Evolutionary conservation across 2,888 invertebrate species (phyloP).

Genomic region (Sepiola atlantica): DNA sequence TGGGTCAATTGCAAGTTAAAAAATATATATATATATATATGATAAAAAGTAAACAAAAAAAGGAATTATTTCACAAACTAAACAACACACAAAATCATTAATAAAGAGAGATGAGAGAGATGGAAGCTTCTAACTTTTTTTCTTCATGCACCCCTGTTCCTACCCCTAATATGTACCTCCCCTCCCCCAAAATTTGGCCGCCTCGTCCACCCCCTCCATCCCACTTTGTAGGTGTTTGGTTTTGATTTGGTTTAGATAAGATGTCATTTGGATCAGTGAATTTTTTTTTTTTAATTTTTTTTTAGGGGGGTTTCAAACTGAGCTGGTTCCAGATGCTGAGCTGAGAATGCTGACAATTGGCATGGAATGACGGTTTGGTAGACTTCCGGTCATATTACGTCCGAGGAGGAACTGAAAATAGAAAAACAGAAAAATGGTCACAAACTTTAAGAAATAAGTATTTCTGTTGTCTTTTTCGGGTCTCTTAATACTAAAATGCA

Average conservation of each 20-base stretch:
- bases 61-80: not conserved
- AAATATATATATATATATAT: not conserved
- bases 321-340: slow-evolving; percentile 37
- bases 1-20: not conserved
- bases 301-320: not conserved
- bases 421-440: not conserved
- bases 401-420: slow-evolving; percentile 3
- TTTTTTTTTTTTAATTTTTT: not conserved
- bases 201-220: not conserved
- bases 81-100: not conserved
- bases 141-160: not conserved
- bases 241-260: not conserved
- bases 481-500: too few relatives aligned
- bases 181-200: not conserved
- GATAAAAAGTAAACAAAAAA: not conserved
- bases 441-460: not conserved
- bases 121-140: not conserved
- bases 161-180: not conserved
- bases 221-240: too few relatives aligned
- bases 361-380: slow-evolving; percentile 33
- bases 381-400: not conserved
- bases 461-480: not conserved
- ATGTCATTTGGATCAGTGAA: not conserved
- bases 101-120: not conserved
- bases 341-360: slow-evolving; percentile 42